Percentiles rank a stretch among this genome's conserved stretches.
Evolutionary conservation across 2,113 vertebrate species (phyloP).

Genomic region (Mustela lutreola): DNA sequence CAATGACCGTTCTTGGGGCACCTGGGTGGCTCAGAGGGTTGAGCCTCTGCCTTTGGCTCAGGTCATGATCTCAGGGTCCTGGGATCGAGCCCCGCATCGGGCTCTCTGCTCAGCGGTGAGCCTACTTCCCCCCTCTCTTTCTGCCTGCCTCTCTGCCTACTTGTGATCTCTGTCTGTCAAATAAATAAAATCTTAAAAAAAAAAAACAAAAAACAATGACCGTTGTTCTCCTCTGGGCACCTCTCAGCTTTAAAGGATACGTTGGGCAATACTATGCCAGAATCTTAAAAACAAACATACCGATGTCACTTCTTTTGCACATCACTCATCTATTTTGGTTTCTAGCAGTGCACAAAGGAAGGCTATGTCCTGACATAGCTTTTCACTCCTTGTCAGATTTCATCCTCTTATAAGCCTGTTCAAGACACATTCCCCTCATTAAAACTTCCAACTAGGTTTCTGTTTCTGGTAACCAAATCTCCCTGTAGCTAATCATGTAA

Average conservation of each 20-base stretch:
- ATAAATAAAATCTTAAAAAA: too few species aligned
- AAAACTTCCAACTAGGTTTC: slow-evolving; percentile 36
- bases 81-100: too few species aligned
- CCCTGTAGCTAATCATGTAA: not conserved
- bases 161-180: too few species aligned
- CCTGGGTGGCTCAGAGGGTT: too few species aligned
- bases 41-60: too few species aligned
- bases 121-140: too few species aligned
- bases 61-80: too few species aligned
- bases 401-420: not conserved
- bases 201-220: not conserved
- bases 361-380: not conserved
- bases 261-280: not conserved
- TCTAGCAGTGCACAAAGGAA: slow-evolving; percentile 24
- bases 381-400: not conserved
- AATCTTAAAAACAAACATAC: not conserved
- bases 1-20: not conserved
- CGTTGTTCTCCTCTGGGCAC: not conserved
- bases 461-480: slow-evolving; percentile 11
- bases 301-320: not conserved
- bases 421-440: not conserved
- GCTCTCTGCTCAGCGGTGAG: too few species aligned
- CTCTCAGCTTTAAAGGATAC: slow-evolving; percentile 16
- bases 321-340: slow-evolving; percentile 7
- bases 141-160: too few species aligned